Base-by-base conservation (phyloP, 1,140 invertebrate genomes). In the Lordiphosa clarofinis region DNA sequence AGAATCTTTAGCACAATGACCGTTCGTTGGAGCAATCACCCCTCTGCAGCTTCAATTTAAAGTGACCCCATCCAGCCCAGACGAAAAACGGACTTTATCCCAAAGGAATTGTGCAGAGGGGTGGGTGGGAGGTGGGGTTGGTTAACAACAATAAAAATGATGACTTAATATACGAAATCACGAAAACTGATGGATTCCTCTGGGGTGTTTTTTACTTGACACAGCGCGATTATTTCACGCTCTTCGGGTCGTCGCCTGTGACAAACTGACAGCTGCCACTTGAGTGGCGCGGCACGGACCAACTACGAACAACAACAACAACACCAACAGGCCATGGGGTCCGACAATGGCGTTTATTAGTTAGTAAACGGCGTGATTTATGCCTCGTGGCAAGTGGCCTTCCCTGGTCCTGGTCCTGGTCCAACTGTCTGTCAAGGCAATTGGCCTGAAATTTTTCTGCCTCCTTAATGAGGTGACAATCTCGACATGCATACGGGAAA, bases 281-380 rank as follows among this genome's bases (percentile, higher is more conserved):
- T 82, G 76, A 57, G 52, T 44, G 44, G 28, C 10, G 10, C 35
- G 36, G 15, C 33, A 35, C 11, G 28, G 53, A 13, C 13, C 31
- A 47, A 33, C 50, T 21, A 50, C 19, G n/a, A n/a, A n/a, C n/a
- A n/a, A n/a, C n/a, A n/a, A n/a, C n/a, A n/a, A n/a, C n/a, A n/a
- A n/a, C n/a, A n/a, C n/a, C 48, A 24, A 5, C 48, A 36, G 58
- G 58, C 58, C 63, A 46, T 44, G 57, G 59, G 60, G 39, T 35
- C 46, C 28, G 44, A 47, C 48, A 60, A 73, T 53, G 56, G 62
- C 71, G 76, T 72, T 81, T 82, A 82, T 81, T 81, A 81, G 76
- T 81, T 81, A 81, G 82, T 81, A 81, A 81, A 81, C 37, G 76
- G 66, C 56, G 72, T 82, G 76, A 81, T 82, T 72, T 81, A 82